A percentile compares a stretch with the other conserved stretches of the same genome.
These are phyloP conservation scores for Balanococcus diminutus DNA, from an alignment of 2,888 invertebrate genomes.

Conservation along the genomic window DNA sequence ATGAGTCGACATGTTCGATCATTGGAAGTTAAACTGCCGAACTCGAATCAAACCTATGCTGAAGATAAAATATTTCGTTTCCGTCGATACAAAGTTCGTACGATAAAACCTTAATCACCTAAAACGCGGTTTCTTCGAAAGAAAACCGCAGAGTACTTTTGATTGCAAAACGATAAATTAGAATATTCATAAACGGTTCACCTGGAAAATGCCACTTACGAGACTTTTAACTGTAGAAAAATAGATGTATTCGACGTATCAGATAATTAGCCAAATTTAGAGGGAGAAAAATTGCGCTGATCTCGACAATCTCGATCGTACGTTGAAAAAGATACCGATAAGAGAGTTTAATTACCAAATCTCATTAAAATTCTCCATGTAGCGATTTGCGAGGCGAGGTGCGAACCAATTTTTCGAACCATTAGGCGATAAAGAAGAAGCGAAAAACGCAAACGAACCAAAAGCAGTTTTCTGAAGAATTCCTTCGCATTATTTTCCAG, in stretches of 20 bases:
- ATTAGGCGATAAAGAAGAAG: neutral
- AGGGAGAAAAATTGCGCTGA: neutral
- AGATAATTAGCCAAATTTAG: neutral
- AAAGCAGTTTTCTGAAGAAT: neutral
- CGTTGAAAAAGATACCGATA: neutral
- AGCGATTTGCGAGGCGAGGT: neutral
- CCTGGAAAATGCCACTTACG: neutral
- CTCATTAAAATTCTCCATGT: neutral
- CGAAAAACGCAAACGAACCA: neutral
- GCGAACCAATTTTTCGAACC: neutral
- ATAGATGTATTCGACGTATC: neutral
- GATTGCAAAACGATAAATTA: constrained; percentile 41
- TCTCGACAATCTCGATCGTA: neutral
- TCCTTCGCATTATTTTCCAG: neutral
- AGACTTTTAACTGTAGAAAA: neutral
- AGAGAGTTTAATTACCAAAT: neutral
- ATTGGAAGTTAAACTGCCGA: constrained; percentile 27
- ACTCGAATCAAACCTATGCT: neutral
- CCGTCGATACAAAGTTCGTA: constrained; percentile 33
- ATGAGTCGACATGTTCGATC: constrained; percentile 38
- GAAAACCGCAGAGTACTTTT: neutral
- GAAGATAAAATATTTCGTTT: constrained; percentile 22
- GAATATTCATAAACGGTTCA: neutral
- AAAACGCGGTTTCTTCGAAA: constrained; percentile 32
- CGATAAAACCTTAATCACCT: constrained; percentile 24